These are phyloP conservation scores for Prolemur simus DNA, from an alignment of 2,113 vertebrate genomes.

Conservation along the genomic window DNA sequence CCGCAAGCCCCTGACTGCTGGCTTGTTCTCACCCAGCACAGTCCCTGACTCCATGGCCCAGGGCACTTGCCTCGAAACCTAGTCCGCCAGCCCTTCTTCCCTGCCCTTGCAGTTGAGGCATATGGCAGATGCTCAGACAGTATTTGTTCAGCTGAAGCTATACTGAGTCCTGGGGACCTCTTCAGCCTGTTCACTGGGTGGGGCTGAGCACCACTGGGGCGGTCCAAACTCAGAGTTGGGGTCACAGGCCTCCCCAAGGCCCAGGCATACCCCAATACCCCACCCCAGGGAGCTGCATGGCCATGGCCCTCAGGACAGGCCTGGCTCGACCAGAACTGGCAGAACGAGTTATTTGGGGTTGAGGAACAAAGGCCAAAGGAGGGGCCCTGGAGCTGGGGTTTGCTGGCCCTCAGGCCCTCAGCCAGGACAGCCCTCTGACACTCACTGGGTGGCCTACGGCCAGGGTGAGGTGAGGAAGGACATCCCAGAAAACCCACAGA, in stretches of 20 bases:
- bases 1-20: neutral
- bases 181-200: neutral
- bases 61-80: accelerated
- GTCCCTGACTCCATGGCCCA: neutral
- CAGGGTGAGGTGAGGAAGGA: neutral
- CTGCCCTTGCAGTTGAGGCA: neutral
- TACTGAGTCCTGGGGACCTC: neutral
- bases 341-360: conserved; percentile 53
- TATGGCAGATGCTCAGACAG: neutral
- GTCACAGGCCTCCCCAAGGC: neutral
- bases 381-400: neutral
- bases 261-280: too few relatives aligned
- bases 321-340: conserved; percentile 67
- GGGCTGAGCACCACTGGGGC: neutral
- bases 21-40: neutral
- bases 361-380: conserved; percentile 50
- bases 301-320: neutral
- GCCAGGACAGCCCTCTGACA: neutral
- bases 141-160: neutral
- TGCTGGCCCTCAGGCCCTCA: neutral
- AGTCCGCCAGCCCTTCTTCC: neutral
- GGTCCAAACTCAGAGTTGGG: neutral
- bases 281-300: neutral
- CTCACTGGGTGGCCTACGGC: neutral
- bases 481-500: neutral